Conservation (phyloP, 2,888 invertebrate species). For the Sylvicola cinctus region DNA sequence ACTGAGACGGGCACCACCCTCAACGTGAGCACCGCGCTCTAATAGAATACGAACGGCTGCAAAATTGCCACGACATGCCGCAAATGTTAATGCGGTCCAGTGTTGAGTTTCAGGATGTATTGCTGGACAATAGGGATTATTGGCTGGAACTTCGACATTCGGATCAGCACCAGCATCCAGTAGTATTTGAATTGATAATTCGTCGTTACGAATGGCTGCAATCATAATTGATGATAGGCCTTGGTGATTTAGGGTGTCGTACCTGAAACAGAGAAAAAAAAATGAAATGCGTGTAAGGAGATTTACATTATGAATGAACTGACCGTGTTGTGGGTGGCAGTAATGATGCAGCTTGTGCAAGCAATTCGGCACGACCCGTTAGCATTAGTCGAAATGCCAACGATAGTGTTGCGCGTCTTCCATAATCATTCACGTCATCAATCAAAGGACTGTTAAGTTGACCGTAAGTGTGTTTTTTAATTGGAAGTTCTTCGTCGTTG, state of each 20-base stretch:
- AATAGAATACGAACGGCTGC: constrained; percentile 46
- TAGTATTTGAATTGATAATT: constrained; percentile 47
- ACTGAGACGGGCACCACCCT: constrained; percentile 63
- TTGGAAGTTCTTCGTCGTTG: constrained; percentile 29
- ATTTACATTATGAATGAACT: neutral
- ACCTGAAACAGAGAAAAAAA: constrained; percentile 16
- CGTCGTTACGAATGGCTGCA: constrained; percentile 60
- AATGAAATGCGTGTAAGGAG: neutral
- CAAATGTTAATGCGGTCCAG: constrained; percentile 81
- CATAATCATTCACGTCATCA: constrained; percentile 25
- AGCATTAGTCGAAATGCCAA: constrained; percentile 64
- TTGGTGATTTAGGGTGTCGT: constrained; percentile 57
- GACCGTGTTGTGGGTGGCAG: constrained; percentile 42
- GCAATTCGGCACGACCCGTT: constrained; percentile 58
- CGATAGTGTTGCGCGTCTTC: constrained; percentile 42
- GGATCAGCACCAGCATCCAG: constrained; percentile 66
- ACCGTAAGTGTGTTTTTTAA: constrained; percentile 13
- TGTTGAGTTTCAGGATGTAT: constrained; percentile 49
- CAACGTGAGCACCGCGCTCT: constrained; percentile 63
- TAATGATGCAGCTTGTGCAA: constrained; percentile 54
- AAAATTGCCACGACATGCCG: constrained; percentile 34
- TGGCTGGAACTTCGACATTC: constrained; percentile 52
- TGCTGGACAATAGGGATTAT: constrained; percentile 27
- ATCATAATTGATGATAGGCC: constrained; percentile 72
- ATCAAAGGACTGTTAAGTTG: neutral